phyloP scores from a whole-genome alignment of 2,888 invertebrate species.

The Uloborus plumipes region DNA sequence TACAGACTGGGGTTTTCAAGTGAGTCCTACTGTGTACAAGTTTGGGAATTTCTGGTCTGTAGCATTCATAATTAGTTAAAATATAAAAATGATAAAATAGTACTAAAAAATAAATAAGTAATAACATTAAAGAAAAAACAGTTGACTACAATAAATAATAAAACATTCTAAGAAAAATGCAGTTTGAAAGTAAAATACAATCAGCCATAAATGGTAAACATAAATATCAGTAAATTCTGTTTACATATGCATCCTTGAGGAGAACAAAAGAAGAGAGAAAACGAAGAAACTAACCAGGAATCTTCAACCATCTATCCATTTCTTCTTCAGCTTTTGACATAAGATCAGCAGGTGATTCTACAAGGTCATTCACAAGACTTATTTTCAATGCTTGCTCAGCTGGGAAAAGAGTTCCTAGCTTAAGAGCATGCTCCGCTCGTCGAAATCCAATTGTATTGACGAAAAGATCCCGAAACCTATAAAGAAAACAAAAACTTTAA shows the following conservation, averaged over 20 bases:
- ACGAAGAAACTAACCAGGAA: constrained; percentile 44
- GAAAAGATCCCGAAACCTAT: constrained; percentile 40
- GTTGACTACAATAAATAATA: background rate
- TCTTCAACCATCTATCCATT: constrained; percentile 52
- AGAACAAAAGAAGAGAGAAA: too few relatives aligned
- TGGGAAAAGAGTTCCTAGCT: constrained; percentile 38
- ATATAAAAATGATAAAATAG: too few relatives aligned
- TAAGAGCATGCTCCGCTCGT: constrained; percentile 38
- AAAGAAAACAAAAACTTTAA: background rate
- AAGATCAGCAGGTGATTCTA: constrained; percentile 40
- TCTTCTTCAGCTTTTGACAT: constrained; percentile 20
- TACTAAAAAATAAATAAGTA: too few relatives aligned
- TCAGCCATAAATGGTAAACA: too few relatives aligned
- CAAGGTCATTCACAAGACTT: constrained; percentile 49
- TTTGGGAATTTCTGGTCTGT: too few relatives aligned
- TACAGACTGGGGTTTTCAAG: too few relatives aligned
- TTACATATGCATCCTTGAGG: too few relatives aligned
- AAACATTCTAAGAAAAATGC: background rate
- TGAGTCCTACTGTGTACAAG: too few relatives aligned
- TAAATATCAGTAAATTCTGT: too few relatives aligned
- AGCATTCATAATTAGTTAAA: too few relatives aligned
- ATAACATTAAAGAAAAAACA: too few relatives aligned
- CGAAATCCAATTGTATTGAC: constrained; percentile 34
- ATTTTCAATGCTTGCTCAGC: constrained; percentile 48
- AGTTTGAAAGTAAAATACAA: too few relatives aligned